These are phyloP conservation scores for Erannis defoliaria DNA, from an alignment of 2,888 invertebrate genomes.

Conservation along the genomic window DNA sequence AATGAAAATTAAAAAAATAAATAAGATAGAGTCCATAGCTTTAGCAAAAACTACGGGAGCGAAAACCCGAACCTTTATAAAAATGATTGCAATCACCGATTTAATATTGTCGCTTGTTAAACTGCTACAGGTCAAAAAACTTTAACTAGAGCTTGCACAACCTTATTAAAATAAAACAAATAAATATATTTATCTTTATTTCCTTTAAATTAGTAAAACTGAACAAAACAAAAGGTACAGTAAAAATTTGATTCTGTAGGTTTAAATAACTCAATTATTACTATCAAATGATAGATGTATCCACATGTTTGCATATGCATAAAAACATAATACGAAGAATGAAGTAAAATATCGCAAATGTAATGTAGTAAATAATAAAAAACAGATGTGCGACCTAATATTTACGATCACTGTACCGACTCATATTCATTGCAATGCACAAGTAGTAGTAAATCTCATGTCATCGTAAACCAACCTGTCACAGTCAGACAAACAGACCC, in stretches of 20 bases:
- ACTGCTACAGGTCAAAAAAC: no score
- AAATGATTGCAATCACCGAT: no score
- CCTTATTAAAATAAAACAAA: no score
- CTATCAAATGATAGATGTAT: neutral
- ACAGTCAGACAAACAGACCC: constrained; percentile 39
- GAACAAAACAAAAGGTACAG: no score
- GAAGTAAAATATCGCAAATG: neutral
- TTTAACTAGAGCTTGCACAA: no score
- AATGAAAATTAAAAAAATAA: no score
- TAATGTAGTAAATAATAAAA: neutral
- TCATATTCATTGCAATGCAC: constrained; percentile 21
- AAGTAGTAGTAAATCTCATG: constrained; percentile 32
- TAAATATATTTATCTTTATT: no score
- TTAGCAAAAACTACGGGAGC: neutral
- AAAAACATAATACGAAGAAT: neutral
- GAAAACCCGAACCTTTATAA: constrained; percentile 12
- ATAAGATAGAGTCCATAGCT: no score
- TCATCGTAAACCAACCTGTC: constrained; percentile 47
- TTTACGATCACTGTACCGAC: constrained; percentile 4
- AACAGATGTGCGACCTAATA: constrained; percentile 23
- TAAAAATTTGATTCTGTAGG: no score
- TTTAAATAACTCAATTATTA: no score
- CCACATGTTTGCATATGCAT: neutral
- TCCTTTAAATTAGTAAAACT: no score
- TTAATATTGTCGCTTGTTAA: no score